phyloP scores from a whole-genome alignment of 2,113 vertebrate species.

The Otis tarda region DNA sequence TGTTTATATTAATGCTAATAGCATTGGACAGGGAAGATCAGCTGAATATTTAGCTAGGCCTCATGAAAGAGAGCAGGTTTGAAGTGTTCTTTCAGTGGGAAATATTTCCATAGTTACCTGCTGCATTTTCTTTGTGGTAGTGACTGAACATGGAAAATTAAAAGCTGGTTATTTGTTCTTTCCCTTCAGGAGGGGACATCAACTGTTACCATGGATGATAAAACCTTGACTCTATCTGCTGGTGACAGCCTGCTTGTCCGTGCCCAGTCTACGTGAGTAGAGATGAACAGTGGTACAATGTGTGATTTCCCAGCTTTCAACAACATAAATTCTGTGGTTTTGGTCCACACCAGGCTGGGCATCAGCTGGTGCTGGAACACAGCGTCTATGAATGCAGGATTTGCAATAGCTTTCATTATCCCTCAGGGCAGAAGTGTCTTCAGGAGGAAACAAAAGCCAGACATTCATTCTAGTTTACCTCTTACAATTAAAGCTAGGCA shows the following conservation, averaged over 20 bases:
- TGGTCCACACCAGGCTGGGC: not conserved
- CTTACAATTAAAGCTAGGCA: not conserved
- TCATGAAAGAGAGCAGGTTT: not conserved
- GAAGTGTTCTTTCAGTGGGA: not conserved
- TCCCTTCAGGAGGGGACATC: slow-evolving; percentile 86
- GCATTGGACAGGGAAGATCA: not conserved
- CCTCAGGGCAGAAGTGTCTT: not conserved
- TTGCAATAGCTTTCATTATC: not conserved
- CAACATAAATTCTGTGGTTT: not conserved
- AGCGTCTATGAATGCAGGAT: not conserved
- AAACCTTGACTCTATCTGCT: slow-evolving; percentile 69
- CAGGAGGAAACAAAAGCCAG: not conserved
- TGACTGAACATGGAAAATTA: not conserved
- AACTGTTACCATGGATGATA: slow-evolving; percentile 63
- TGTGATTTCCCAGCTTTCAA: not conserved
- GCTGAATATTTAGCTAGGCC: not conserved
- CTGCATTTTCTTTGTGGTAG: not conserved
- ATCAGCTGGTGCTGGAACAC: not conserved
- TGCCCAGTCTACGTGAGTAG: slow-evolving; percentile 81
- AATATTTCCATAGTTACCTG: not conserved
- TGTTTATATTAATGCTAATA: not conserved
- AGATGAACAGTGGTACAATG: not conserved
- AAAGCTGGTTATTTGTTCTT: not conserved
- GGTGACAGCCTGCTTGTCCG: slow-evolving; percentile 88
- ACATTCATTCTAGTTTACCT: not conserved